Base-by-base conservation (phyloP, 2,797 vertebrate genomes). In the Picus viridis region DNA sequence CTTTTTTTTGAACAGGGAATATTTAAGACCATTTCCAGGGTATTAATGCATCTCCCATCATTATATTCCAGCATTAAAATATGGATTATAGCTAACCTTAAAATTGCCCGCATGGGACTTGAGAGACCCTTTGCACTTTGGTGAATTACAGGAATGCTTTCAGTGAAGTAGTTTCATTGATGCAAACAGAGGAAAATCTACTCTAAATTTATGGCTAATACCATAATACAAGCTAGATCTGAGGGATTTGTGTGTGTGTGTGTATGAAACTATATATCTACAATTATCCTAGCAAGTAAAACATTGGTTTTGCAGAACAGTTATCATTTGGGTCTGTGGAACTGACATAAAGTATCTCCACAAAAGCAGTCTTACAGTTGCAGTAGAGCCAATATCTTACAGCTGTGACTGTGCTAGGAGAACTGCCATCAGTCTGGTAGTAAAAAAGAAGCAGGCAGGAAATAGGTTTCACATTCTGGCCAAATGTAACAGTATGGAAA, bases 371-470 rank as follows among this genome's bases (percentile, higher is more conserved):
- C 83, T 78, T 85, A 72, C 2, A 3, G 57, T 91, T 95, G 61
- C 91, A 93, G 49, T 78, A 86, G 30, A 92, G 89, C 89, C 92
- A 94, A 95, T 91, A 84, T 92, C 87, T 94, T 89, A 91, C 95
- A 95, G 87, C 95, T 96, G 91, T 93, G 83, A 86, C 89, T 89
- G 53, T 69, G 82, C 83, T 94, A 93, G 89, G 63, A 95, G 93
- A 94, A 62, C 89, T 93, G 67, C 93, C 91, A 89, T 95, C 82
- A 91, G 53, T 75, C 72, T 92, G 85, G 94, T 64, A 96, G 89
- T 96, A 94, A 96, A 96, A 96, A 88, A 91, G 95, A 94, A 96
- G 87, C 53, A 90, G 93, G 72, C 96, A 95, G 96, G 94, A 96
- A 96, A 96, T 87, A 88, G 64, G 71, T 81, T 96, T 93, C 85